phyloP scores from a whole-genome alignment of 2,113 vertebrate species.

The Corythornis vintsioides region DNA sequence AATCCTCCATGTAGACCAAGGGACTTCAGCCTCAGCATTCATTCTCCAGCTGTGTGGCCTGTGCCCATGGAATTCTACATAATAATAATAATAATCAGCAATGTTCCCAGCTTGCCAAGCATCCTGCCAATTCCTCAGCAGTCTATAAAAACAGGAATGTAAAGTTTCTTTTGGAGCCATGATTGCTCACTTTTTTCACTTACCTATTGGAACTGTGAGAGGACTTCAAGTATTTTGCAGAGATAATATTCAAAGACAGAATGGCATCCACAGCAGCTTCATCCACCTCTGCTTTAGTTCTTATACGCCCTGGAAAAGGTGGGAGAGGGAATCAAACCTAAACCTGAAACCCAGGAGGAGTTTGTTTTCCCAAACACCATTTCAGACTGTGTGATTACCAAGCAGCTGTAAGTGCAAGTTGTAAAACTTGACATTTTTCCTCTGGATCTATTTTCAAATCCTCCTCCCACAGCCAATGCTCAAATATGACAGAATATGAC shows the following conservation, averaged over 20 bases:
- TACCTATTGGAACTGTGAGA: constrained; percentile 95
- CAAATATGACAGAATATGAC: neutral
- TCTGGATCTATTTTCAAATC: neutral
- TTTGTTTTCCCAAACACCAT: neutral
- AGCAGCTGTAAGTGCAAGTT: neutral
- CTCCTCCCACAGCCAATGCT: neutral
- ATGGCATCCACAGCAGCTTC: constrained; percentile 90
- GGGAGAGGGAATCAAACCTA: neutral
- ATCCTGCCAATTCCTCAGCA: neutral
- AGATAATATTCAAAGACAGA: constrained; percentile 96
- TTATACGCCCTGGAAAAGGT: constrained; percentile 83
- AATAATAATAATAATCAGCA: neutral
- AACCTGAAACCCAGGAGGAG: neutral
- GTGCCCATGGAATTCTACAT: neutral
- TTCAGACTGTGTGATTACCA: neutral
- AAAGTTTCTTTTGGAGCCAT: no score
- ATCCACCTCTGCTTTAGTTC: constrained; percentile 92
- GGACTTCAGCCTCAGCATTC: neutral
- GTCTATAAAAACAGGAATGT: no score
- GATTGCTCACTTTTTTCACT: neutral
- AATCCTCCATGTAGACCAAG: accelerated
- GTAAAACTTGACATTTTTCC: neutral
- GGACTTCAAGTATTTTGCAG: constrained; percentile 94
- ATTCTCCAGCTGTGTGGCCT: neutral
- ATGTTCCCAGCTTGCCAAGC: neutral